phyloP scores from a whole-genome alignment of 2,888 invertebrate species.

The Helicoverpa assulta region DNA sequence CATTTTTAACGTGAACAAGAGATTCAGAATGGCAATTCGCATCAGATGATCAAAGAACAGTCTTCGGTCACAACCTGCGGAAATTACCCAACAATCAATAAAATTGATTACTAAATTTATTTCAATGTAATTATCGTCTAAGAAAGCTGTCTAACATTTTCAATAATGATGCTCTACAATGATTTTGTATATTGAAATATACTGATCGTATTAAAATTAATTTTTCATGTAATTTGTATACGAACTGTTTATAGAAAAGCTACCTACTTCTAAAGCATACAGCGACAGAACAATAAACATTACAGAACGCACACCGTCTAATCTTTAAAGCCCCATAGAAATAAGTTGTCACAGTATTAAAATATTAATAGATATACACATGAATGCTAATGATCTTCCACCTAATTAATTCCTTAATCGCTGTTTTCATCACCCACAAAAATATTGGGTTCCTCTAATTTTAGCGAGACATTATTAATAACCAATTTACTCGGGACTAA shows the following conservation, averaged over 20 bases:
- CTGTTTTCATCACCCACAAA: slow-evolving; percentile 29
- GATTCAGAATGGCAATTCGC: slow-evolving; percentile 9
- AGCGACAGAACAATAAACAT: too few relatives aligned
- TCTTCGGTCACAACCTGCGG: neutral
- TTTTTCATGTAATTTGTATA: neutral
- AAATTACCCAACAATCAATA: neutral
- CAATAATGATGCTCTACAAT: too few relatives aligned
- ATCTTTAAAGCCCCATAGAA: neutral
- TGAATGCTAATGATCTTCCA: slow-evolving; percentile 50
- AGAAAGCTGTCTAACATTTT: too few relatives aligned
- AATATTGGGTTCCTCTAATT: slow-evolving; percentile 29
- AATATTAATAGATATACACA: slow-evolving; percentile 34
- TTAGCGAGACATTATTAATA: slow-evolving; percentile 39
- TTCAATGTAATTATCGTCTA: too few relatives aligned
- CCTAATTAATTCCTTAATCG: slow-evolving; percentile 43
- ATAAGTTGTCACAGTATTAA: slow-evolving; percentile 8
- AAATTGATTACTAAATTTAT: neutral
- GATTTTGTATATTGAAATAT: too few relatives aligned
- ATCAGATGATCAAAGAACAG: neutral
- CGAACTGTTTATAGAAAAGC: neutral
- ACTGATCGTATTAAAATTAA: too few relatives aligned
- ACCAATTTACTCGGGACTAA: neutral
- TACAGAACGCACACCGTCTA: neutral
- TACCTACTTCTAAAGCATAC: neutral
- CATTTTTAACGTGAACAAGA: slow-evolving; percentile 4